These are phyloP conservation scores for Engraulis encrasicolus DNA, from an alignment of 2,113 vertebrate genomes.

Conservation along the genomic window DNA sequence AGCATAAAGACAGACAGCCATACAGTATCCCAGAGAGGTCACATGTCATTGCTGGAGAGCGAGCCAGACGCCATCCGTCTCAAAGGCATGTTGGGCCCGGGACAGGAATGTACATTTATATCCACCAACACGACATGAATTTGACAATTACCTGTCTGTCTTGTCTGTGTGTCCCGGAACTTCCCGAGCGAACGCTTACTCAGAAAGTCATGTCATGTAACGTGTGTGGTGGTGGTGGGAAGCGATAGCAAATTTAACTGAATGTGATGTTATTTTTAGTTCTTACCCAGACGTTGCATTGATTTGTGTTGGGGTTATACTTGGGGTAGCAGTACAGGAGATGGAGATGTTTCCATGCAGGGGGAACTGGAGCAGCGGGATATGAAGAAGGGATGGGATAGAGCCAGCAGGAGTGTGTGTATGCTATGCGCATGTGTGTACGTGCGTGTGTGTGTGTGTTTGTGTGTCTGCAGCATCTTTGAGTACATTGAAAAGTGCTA, in stretches of 20 bases:
- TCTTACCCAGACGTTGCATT: neutral
- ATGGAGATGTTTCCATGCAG: neutral
- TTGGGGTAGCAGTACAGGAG: neutral
- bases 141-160: neutral
- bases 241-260: neutral
- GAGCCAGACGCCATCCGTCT: too few relatives aligned
- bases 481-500: too few relatives aligned
- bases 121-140: neutral
- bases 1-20: too few relatives aligned
- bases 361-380: neutral
- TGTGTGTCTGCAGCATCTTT: too few relatives aligned
- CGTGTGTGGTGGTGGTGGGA: neutral
- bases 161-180: neutral
- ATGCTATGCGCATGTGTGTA: neutral
- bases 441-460: neutral
- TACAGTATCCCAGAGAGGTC: too few relatives aligned
- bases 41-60: neutral
- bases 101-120: neutral
- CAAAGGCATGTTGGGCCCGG: too few relatives aligned
- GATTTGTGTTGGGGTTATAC: neutral
- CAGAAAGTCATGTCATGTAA: too few relatives aligned
- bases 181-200: neutral
- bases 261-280: neutral
- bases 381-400: neutral
- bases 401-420: constrained; percentile 28